phyloP scores from a whole-genome alignment of 2,888 invertebrate species.

The Xestia sexstrigata region DNA sequence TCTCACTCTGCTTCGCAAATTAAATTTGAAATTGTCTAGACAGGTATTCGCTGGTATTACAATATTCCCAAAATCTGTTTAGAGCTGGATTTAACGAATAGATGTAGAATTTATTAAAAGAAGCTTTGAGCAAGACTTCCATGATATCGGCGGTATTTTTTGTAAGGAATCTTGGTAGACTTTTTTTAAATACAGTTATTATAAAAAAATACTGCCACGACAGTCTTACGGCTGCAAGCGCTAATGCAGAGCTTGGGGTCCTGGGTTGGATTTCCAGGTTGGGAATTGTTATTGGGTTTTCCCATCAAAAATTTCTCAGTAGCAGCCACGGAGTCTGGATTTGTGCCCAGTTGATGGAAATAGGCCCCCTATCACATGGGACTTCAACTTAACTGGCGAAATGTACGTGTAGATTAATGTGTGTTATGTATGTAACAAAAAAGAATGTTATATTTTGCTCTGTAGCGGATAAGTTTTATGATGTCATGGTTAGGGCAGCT shows the following conservation, averaged over 20 bases:
- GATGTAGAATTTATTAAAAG: not conserved
- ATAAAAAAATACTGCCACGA: not conserved
- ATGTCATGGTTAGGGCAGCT: constrained; percentile 1
- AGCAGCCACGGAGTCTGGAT: not conserved
- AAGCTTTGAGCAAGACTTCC: not conserved
- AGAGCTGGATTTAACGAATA: not conserved
- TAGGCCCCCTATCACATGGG: not conserved
- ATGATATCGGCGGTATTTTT: not conserved
- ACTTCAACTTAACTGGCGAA: not conserved
- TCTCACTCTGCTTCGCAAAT: not conserved
- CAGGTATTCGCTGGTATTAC: not conserved
- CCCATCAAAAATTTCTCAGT: not conserved
- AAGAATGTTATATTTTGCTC: not conserved
- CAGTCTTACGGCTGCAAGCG: not conserved
- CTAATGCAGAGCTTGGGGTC: not conserved
- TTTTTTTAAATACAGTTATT: not conserved
- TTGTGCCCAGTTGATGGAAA: not conserved
- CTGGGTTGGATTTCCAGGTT: not conserved
- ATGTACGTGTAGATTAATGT: not conserved
- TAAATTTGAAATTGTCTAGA: constrained; percentile 12
- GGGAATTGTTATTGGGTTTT: not conserved
- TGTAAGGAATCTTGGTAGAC: not conserved
- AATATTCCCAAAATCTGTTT: not conserved
- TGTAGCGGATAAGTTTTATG: constrained; percentile 7
- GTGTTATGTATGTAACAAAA: not conserved